Evolutionary conservation across 2,797 vertebrate genomes (phyloP).

Genomic region (Clarias platycephalus): DNA sequence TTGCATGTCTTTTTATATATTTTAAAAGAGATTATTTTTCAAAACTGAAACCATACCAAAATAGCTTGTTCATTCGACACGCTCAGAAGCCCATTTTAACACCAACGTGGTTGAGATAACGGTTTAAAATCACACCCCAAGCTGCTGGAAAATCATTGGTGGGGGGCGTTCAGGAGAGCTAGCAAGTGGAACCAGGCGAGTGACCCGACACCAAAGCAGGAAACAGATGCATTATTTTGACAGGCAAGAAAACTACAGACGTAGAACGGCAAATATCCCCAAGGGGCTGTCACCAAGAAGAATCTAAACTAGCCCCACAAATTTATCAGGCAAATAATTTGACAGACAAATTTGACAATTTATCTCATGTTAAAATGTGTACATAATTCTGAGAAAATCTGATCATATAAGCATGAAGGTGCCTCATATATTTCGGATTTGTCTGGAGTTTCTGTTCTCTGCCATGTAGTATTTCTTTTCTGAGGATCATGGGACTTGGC

Average conservation of each 20-base stretch:
- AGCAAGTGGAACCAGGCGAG: conserved; percentile 59
- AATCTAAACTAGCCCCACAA: conserved; percentile 38
- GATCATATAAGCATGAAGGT: background rate
- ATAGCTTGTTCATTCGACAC: conserved; percentile 25
- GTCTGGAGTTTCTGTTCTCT: background rate
- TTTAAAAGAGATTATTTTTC: background rate
- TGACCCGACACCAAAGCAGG: conserved; percentile 74
- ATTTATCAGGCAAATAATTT: conserved; percentile 15
- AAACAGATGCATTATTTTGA: conserved; percentile 82
- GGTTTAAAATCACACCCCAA: conserved; percentile 54
- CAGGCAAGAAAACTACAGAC: conserved; percentile 71
- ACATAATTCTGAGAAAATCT: background rate
- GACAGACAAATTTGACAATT: background rate
- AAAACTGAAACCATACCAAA: conserved; percentile 22
- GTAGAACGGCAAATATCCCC: conserved; percentile 74
- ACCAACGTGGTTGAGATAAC: conserved; percentile 46
- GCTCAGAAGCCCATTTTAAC: conserved; percentile 40
- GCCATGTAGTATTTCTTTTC: background rate
- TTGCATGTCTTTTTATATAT: background rate
- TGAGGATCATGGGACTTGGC: background rate
- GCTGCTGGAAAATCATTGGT: conserved; percentile 51
- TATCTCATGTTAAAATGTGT: background rate
- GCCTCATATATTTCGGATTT: conserved; percentile 2
- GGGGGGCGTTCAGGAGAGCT: conserved; percentile 51
- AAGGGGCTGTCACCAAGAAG: conserved; percentile 62